These are phyloP conservation scores for Laticauda colubrina DNA, from an alignment of 2,113 vertebrate genomes.

Conservation along the genomic window DNA sequence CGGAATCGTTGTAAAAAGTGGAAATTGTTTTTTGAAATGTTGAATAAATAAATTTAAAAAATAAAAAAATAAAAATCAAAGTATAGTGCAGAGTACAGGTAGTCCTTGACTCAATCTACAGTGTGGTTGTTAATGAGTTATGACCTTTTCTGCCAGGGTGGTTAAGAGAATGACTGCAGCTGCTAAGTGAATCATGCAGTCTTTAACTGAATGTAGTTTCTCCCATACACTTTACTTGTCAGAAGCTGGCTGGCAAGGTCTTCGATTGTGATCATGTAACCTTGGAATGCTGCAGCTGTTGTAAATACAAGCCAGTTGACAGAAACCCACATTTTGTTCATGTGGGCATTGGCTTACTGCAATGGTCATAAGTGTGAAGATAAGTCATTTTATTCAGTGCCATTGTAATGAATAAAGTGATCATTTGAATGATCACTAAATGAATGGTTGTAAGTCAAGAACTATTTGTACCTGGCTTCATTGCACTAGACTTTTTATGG, in stretches of 20 bases:
- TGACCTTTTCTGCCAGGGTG: background rate
- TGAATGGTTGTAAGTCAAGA: background rate
- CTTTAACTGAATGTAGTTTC: no score
- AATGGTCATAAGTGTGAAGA: background rate
- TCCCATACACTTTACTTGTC: background rate
- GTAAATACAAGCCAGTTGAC: background rate
- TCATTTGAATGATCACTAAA: background rate
- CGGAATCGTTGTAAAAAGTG: no score
- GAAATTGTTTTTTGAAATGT: no score
- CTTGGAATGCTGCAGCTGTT: background rate
- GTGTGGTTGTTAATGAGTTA: background rate
- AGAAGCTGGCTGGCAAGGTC: background rate
- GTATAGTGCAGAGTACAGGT: background rate
- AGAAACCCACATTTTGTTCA: background rate
- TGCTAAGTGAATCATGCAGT: no score
- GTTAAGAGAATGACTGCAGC: background rate
- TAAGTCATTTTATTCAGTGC: background rate
- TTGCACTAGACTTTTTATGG: background rate
- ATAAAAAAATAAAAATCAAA: background rate
- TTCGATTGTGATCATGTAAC: background rate
- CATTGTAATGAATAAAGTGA: background rate
- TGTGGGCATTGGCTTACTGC: background rate
- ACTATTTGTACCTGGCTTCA: background rate
- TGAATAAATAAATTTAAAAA: no score
- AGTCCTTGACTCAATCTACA: background rate